Evolutionary conservation across 2,888 invertebrate species (phyloP), one percentile per base, ranked within the genome.

Genomic region (Drosophila longiperda): DNA sequence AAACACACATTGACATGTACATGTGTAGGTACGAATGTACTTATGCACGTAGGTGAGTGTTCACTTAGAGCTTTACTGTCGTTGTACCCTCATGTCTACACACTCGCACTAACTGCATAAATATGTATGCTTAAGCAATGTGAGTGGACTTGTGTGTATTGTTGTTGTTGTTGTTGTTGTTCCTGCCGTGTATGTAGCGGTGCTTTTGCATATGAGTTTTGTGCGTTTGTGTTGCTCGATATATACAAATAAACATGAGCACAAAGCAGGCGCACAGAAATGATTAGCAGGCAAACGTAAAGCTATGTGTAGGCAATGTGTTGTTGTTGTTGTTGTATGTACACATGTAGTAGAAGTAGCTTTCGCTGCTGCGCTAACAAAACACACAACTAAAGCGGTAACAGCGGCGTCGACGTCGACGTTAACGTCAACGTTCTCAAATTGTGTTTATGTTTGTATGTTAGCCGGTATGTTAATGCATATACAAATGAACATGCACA

Each of bases 221-320:
- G 82, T 87, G 87, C 81, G 85, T 83, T 83, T 91, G 91, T 87
- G 83, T 90, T 84, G 87, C 85, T 81, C 89, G 86, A 89, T 89
- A 89, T 89, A 90, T 89, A 91, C 87, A 91, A 89, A 89, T 87
- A 89, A 87, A 89, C 91, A 91, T 89, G 89, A 87, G 84, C 79
- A 72, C 68, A 72, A 78, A 91, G 82, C 89, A 91, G 89, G 89
- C 87, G 91, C 67, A 66, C 88, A 90, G 90, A 66, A 87, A 80
- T 75, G 81, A 84, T 80, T 83, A 90, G 89, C 78, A 88, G 63
- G 65, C 63, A 58, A 62, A 71, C 73, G 66, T 64, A 71, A 53
- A 49, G 61, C 65, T 64, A 71, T 80, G 73, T 81, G 81, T 73
- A 75, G 79, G 67, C 83, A 64, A 53, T 64, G 70, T 74, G 68